Conservation (phyloP, 2,888 invertebrate species). For the Leptura quadrifasciata region DNA sequence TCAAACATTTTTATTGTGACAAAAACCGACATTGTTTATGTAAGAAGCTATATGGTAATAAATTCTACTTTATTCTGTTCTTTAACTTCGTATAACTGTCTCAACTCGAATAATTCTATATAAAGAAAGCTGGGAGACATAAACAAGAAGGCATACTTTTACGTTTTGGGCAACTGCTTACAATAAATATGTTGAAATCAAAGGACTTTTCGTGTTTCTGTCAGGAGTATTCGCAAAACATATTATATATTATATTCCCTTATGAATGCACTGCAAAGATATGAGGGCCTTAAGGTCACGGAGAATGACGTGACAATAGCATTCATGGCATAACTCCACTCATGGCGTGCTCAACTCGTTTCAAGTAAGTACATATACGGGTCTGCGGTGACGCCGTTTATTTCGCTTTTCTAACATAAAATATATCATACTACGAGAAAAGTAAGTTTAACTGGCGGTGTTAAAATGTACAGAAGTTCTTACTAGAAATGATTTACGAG, state of each 20-base stretch:
- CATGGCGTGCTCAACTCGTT: not conserved
- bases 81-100: not conserved
- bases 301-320: slow-evolving; percentile 12
- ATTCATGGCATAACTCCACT: not conserved
- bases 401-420: too few relatives aligned
- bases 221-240: slow-evolving; percentile 21
- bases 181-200: slow-evolving; percentile 28
- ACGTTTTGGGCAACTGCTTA: not conserved
- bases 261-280: slow-evolving; percentile 7
- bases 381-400: not conserved
- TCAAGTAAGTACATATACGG: slow-evolving; percentile 2
- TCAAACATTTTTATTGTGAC: not conserved
- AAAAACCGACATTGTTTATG: not conserved
- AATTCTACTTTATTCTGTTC: not conserved
- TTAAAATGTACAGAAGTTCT: too few relatives aligned
- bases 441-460: too few relatives aligned
- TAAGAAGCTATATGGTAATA: too few relatives aligned
- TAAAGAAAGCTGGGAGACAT: not conserved
- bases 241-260: slow-evolving; percentile 25
- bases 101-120: not conserved
- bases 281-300: slow-evolving; percentile 17
- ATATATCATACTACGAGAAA: too few relatives aligned
- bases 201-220: slow-evolving; percentile 21
- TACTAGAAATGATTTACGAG: too few relatives aligned
- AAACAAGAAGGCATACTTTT: slow-evolving; percentile 16